phyloP scores from a whole-genome alignment of 2,888 invertebrate species.

The Drosophila hamatofila region DNA sequence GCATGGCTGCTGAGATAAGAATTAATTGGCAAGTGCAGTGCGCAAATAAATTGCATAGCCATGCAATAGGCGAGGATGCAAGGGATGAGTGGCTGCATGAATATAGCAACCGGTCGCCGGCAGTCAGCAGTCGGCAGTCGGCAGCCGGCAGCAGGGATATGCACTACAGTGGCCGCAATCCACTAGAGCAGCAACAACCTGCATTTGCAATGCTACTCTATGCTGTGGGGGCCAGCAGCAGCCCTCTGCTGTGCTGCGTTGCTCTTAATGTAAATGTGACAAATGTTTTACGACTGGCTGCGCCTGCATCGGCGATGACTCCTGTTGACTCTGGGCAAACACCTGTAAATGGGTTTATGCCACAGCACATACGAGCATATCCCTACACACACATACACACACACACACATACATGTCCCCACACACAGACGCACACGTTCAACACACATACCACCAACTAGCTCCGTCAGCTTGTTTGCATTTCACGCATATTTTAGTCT shows the following conservation, averaged over 20 bases:
- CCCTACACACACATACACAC: conserved; percentile 8
- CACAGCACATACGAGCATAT: conserved; percentile 39
- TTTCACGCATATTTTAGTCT: conserved; percentile 68
- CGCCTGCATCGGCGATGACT: conserved; percentile 65
- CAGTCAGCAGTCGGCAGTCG: not conserved
- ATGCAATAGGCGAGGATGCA: conserved; percentile 1
- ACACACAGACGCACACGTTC: not conserved
- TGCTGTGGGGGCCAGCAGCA: conserved; percentile 5
- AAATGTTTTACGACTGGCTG: conserved; percentile 79
- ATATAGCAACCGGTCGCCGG: conserved; percentile 2
- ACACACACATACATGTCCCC: conserved; percentile 6
- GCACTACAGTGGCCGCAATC: not conserved
- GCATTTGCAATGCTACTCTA: conserved; percentile 11
- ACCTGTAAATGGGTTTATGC: conserved; percentile 70
- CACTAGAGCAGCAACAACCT: conserved; percentile 21
- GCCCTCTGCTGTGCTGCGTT: conserved; percentile 24
- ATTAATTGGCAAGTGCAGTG: conserved; percentile 78
- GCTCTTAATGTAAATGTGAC: conserved; percentile 80
- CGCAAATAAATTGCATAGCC: conserved; percentile 72
- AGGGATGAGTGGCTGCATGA: not conserved
- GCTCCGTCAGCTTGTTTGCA: conserved; percentile 56
- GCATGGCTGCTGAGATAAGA: conserved; percentile 76
- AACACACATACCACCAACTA: conserved; percentile 6
- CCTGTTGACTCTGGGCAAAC: conserved; percentile 77
- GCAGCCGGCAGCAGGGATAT: not conserved